Base-by-base conservation (phyloP, 2,797 vertebrate genomes). In the Sebastes paucispinis region DNA sequence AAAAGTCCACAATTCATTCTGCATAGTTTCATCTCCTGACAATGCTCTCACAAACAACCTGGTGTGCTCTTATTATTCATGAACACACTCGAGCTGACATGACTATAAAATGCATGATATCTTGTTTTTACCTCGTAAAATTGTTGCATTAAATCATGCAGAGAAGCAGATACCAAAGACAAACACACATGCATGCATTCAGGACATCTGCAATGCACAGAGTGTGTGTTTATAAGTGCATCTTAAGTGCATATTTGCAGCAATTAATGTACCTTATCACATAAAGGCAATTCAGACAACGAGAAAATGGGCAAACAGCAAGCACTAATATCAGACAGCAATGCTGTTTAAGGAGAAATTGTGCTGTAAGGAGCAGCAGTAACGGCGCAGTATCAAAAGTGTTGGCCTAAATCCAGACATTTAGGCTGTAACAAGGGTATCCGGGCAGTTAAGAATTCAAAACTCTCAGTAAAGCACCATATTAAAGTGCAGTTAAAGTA, bases 401-500 rank as follows among this genome's bases (percentile, higher is more conserved):
- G 10, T 13, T 93, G 86, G 90, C 83, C 68, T 77, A 16, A 27
- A 14, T 88, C 90, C 89, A 92, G 76, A 88, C 65, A 86, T 73
- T 85, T 76, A 66, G 39, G 36, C 79, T 77, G 75, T 73, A 78
- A 79, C 69, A 84, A 88, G 82, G 69, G 68, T 80, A 79, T 89
- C 60, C 77, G 74, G 24, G 58, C 76, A 54, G 81, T 88, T 82
- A 86, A 63, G 82, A 83, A 88, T 82, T 78, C 77, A 84, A 75
- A 89, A 89, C 77, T 69, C 81, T 84, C 80, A 8, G 62, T 80
- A 81, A 89, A 91, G 81, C 59, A 81, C 62, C 77, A 65, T 77
- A 88, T 92, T 87, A 89, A 88, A 89, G 71, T 36, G 81, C 86
- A 83, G 85, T 90, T 83, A 89, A 89, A 85, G 62, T 87, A 92